phyloP scores from a whole-genome alignment of 1,140 invertebrate species.

The Polyergus mexicanus region DNA sequence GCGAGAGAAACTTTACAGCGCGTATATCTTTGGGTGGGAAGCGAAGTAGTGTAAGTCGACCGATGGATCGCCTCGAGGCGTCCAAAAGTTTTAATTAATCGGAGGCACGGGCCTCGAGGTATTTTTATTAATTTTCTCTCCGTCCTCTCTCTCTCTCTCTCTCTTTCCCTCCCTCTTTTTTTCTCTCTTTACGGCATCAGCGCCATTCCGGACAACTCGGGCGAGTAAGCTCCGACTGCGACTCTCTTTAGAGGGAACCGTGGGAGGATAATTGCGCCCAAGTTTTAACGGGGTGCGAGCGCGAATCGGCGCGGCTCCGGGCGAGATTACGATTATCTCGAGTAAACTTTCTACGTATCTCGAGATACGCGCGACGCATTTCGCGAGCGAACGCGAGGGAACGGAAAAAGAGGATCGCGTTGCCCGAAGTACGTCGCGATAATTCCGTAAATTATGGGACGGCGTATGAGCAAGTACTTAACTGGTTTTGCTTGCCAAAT shows the following conservation, averaged over 20 bases:
- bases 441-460: constrained; percentile 46
- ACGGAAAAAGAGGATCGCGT: not conserved
- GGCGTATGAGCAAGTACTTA: constrained; percentile 3
- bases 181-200: not conserved
- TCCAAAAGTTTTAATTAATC: constrained; percentile 67
- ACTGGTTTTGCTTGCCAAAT: constrained; percentile 22
- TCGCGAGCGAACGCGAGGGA: not conserved
- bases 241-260: constrained; percentile 17
- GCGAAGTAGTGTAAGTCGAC: constrained; percentile 54
- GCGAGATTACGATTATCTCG: constrained; percentile 57
- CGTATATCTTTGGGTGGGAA: constrained; percentile 38
- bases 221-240: constrained; percentile 38
- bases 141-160: not conserved
- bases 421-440: constrained; percentile 23
- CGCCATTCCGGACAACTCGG: constrained; percentile 6
- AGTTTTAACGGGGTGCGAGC: constrained; percentile 54
- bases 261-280: constrained; percentile 46
- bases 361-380: constrained; percentile 47
- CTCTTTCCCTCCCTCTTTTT: not conserved
- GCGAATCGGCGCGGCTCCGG: constrained; percentile 12
- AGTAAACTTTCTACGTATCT: constrained; percentile 58
- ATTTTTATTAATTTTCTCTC: constrained; percentile 63
- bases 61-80: constrained; percentile 51
- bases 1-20: constrained; percentile 48
- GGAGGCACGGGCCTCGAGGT: constrained; percentile 41